Base-by-base conservation (phyloP, 2,113 vertebrate species). In the Cheirogaleus medius region DNA sequence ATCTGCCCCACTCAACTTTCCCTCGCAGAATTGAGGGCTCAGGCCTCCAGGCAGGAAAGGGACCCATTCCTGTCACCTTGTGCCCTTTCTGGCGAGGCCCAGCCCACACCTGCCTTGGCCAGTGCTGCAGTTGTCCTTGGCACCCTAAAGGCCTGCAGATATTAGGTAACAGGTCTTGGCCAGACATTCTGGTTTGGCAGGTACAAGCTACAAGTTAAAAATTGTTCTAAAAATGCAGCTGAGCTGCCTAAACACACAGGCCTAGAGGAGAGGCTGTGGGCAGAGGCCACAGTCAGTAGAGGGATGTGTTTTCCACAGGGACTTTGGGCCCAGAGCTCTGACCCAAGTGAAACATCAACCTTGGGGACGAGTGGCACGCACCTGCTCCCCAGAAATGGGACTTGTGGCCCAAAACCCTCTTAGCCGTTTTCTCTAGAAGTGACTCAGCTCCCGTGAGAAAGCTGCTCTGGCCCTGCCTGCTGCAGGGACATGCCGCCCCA, bases 101-200 rank as follows among this genome's bases (percentile, higher is more conserved):
- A 49, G 60, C 83, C 64, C 42, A 71, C n/a, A 73, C 56, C 73
- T 93, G 78, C 15, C 21, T 71, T 39, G 85, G 66, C 44, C 87
- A 64, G 64, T 47, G 29, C 18, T 27, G 14, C 23, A 3, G 37
- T 15, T 81, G 80, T 29, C 52, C 42, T 93, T 90, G 95, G 94
- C 82, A 60, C 52, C 39, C n/a, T 15, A 37, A 69, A 84, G 60
- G 52, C 21, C 83, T 20, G 54, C 23, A 23, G 54, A 49, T 68
- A 8, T 97, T 97, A 82, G 4, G 23, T 91, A 97, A 97, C 91
- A 81, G 56, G 63, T 64, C 77, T 95, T 95, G 89, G 92, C 86
- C 89, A 97, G 93, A 95, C 97, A 92, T 97, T 97, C 97, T 93
- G 93, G 95, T 95, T 94, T 5, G 0, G 6, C 87, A 93, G 94